A percentile compares a stretch with the other conserved stretches of the same genome.
Evolutionary conservation across 2,113 vertebrate genomes (phyloP).

Genomic region (Actenoides lindsayi): DNA sequence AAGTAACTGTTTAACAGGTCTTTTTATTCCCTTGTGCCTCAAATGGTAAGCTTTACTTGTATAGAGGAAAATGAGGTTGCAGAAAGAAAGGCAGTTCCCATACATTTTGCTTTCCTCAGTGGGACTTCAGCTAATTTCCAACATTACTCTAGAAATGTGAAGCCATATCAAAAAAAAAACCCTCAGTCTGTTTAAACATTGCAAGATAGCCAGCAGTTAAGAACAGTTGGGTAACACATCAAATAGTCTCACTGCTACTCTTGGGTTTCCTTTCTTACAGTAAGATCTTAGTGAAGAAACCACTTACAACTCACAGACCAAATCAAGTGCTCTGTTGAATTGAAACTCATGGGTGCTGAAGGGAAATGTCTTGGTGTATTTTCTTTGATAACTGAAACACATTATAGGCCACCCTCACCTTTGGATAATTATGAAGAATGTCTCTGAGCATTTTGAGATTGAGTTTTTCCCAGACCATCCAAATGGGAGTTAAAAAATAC

Average conservation of each 20-base stretch:
- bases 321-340: not conserved
- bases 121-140: not conserved
- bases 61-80: slow-evolving; percentile 44
- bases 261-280: not conserved
- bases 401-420: slow-evolving; percentile 1
- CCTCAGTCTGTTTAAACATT: slow-evolving; percentile 6
- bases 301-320: not conserved
- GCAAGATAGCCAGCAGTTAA: not conserved
- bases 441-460: not conserved
- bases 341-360: not conserved
- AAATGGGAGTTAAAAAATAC: not conserved
- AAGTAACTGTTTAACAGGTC: slow-evolving; percentile 48
- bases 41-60: slow-evolving; percentile 13
- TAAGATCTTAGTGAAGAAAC: not conserved
- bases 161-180: not conserved
- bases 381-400: slow-evolving; percentile 19
- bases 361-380: not conserved
- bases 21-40: slow-evolving; percentile 13
- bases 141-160: slow-evolving; percentile 1
- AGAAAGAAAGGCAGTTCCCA: slow-evolving; percentile 42
- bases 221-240: not conserved
- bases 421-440: slow-evolving; percentile 1
- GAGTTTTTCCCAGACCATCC: not conserved
- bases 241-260: not conserved
- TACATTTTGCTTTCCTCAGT: not conserved